phyloP scores from a whole-genome alignment of 2,113 vertebrate species.

The Dromiciops gliroides region DNA sequence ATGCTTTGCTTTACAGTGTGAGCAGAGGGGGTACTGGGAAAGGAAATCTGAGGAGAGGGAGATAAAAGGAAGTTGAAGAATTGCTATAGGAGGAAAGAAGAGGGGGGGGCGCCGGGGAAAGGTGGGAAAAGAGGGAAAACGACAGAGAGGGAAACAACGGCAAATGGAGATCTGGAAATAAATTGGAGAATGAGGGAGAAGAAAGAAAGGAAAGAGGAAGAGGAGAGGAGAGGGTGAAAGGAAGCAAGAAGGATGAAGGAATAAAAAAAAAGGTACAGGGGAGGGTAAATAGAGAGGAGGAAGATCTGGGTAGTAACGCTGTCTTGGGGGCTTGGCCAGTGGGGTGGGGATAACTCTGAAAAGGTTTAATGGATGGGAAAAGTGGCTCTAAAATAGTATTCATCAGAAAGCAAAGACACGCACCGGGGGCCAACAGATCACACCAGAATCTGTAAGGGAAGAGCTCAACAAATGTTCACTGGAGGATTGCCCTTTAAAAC shows the following conservation, averaged over 20 bases:
- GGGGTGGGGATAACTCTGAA: not conserved
- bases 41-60: not conserved
- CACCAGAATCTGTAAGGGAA: not conserved
- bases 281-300: not conserved
- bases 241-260: not conserved
- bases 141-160: not conserved
- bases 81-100: not conserved
- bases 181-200: not conserved
- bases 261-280: too few relatives aligned
- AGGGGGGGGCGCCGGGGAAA: too few relatives aligned
- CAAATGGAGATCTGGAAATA: not conserved
- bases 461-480: not conserved
- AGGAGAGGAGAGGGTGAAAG: not conserved
- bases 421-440: slow-evolving; percentile 29
- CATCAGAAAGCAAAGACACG: not conserved
- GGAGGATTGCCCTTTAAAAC: not conserved
- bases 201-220: not conserved
- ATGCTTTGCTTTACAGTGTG: not conserved
- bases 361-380: not conserved
- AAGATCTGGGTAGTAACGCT: not conserved
- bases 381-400: not conserved
- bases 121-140: not conserved
- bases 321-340: not conserved
- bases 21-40: not conserved
- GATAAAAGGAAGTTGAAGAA: not conserved